Conservation (phyloP, 1,140 invertebrate species). For the Tigriopus japonicus region DNA sequence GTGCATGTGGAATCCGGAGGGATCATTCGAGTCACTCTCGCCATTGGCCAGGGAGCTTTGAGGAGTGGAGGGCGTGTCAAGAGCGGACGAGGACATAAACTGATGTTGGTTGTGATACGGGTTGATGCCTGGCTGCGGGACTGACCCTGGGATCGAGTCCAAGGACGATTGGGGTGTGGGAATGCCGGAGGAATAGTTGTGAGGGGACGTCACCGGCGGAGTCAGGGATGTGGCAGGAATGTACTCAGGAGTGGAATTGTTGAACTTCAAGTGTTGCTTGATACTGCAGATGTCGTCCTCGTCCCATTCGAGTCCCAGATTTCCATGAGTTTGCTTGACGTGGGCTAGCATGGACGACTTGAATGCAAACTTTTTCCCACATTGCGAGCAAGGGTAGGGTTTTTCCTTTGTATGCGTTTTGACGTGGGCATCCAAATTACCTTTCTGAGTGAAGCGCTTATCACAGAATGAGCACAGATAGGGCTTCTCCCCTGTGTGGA, state of each 20-base stretch:
- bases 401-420: slow-evolving; percentile 76
- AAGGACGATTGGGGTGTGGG: background rate
- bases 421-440: slow-evolving; percentile 48
- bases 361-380: slow-evolving; percentile 79
- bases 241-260: background rate
- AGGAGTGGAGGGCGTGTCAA: too few relatives aligned
- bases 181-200: background rate
- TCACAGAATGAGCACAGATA: slow-evolving; percentile 28
- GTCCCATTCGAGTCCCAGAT: too few relatives aligned
- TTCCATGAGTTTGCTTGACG: slow-evolving; percentile 30
- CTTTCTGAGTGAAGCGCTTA: slow-evolving; percentile 26
- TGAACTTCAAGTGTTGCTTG: too few relatives aligned
- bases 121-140: too few relatives aligned
- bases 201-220: background rate
- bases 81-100: too few relatives aligned
- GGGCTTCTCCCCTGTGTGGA: slow-evolving; percentile 31
- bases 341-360: slow-evolving; percentile 93
- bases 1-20: too few relatives aligned
- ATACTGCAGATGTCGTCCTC: too few relatives aligned
- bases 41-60: too few relatives aligned
- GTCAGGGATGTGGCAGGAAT: background rate
- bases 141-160: background rate
- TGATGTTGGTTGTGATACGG: too few relatives aligned
- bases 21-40: too few relatives aligned
- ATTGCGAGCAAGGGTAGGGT: slow-evolving; percentile 66